Evolutionary conservation across 2,113 vertebrate species (phyloP).

Genomic region (Noturus placidus): DNA sequence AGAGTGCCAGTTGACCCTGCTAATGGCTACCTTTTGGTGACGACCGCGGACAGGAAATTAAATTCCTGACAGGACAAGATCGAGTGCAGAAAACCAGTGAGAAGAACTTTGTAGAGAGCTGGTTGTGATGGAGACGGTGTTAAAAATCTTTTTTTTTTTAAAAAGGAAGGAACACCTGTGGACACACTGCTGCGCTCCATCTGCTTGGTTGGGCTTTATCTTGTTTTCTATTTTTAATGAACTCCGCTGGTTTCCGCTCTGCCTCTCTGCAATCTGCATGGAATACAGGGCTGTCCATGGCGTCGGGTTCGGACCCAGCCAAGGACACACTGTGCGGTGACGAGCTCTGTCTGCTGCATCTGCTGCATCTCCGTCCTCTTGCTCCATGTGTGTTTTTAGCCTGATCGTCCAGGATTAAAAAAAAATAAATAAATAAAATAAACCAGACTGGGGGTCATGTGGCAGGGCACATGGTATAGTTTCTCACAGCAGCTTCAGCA

Average conservation of each 20-base stretch:
- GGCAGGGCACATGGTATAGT: background rate
- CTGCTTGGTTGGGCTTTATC: background rate
- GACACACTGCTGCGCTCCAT: slow-evolving; percentile 22
- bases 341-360: background rate
- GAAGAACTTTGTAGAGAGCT: background rate
- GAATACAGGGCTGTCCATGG: background rate
- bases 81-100: background rate
- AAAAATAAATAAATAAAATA: background rate
- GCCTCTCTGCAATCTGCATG: background rate
- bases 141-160: slow-evolving; percentile 13
- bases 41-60: slow-evolving; percentile 2
- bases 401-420: background rate
- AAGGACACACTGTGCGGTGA: background rate
- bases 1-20: slow-evolving; percentile 7
- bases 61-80: slow-evolving; percentile 20
- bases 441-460: slow-evolving; percentile 3
- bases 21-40: background rate
- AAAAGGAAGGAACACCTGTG: slow-evolving; percentile 21
- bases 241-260: slow-evolving; percentile 7
- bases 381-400: background rate
- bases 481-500: background rate
- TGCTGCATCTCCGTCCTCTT: background rate
- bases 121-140: background rate
- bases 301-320: background rate
- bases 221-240: slow-evolving; percentile 20